Percentiles rank a stretch among this genome's conserved stretches.
Conservation (phyloP, 2,113 vertebrate genomes). For the Chiloscyllium plagiosum region DNA sequence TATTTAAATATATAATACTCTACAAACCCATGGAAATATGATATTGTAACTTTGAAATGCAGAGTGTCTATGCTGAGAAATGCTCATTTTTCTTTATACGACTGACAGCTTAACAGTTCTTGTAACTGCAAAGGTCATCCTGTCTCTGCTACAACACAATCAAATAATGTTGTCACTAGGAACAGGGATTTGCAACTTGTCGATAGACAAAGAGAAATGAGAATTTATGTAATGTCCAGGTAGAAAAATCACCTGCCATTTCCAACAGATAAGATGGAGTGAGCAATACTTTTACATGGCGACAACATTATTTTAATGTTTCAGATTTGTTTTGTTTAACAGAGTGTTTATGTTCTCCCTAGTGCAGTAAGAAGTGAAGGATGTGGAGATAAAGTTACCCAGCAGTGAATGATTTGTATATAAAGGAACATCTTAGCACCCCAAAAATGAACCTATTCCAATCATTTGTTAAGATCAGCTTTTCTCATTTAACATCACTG, state of each 20-base stretch:
- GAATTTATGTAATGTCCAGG: background rate
- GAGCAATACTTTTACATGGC: background rate
- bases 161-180: slow-evolving; percentile 35
- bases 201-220: slow-evolving; percentile 30
- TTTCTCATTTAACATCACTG: background rate
- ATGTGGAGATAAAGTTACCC: background rate
- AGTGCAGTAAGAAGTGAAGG: background rate
- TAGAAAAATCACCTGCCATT: slow-evolving; percentile 28
- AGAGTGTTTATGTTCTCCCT: slow-evolving; percentile 15
- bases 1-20: background rate
- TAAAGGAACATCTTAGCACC: slow-evolving; percentile 1
- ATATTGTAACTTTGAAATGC: slow-evolving; percentile 7
- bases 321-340: background rate
- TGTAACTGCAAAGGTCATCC: slow-evolving; percentile 12
- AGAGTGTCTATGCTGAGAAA: background rate
- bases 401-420: slow-evolving; percentile 3
- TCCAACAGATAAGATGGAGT: slow-evolving; percentile 23
- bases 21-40: background rate
- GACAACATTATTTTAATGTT: slow-evolving; percentile 33
- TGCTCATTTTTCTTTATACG: slow-evolving; percentile 3
- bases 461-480: background rate
- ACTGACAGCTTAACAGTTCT: slow-evolving; percentile 23
- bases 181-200: background rate
- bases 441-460: background rate
- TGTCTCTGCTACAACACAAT: background rate